Conservation (phyloP, 2,113 vertebrate genomes). For the Capreolus pygargus region DNA sequence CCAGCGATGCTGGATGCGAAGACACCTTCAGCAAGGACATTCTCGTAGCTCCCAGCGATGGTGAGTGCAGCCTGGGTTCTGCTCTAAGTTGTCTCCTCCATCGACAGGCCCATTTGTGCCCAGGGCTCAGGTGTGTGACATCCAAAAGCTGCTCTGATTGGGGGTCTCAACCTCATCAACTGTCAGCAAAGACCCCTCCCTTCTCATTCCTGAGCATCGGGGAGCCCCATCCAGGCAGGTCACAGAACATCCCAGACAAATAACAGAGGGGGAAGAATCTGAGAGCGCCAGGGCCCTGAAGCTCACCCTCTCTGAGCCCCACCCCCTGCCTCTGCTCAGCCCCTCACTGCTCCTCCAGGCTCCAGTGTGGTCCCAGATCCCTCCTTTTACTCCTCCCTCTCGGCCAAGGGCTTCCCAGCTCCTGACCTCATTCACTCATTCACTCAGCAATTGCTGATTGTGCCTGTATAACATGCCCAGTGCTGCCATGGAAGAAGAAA, state of each 20-base stretch:
- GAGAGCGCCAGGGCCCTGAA: not conserved
- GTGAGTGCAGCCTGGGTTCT: constrained; percentile 20
- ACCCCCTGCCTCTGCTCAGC: not conserved
- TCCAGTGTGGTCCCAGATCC: not conserved
- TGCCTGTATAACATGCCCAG: not conserved
- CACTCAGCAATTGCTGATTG: not conserved
- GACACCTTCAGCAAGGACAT: fast-evolving
- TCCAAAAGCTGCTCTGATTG: not conserved
- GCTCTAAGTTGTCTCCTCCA: not conserved
- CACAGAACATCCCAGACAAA: not conserved
- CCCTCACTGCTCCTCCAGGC: not conserved
- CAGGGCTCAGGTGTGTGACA: not conserved
- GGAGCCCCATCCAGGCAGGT: not conserved
- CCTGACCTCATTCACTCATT: not conserved
- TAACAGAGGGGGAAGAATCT: not conserved
- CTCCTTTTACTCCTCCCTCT: not conserved
- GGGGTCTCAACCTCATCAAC: not conserved
- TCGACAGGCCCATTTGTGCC: not conserved
- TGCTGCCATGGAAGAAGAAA: not conserved
- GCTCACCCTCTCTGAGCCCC: not conserved
- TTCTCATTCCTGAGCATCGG: not conserved
- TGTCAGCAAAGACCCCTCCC: not conserved
- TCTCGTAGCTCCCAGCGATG: fast-evolving
- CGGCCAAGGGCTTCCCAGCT: not conserved
- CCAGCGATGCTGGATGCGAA: fast-evolving